Evolutionary conservation across 1,140 invertebrate species (phyloP), one percentile per base, ranked within the genome.

Genomic region (Camponotus vicinus): DNA sequence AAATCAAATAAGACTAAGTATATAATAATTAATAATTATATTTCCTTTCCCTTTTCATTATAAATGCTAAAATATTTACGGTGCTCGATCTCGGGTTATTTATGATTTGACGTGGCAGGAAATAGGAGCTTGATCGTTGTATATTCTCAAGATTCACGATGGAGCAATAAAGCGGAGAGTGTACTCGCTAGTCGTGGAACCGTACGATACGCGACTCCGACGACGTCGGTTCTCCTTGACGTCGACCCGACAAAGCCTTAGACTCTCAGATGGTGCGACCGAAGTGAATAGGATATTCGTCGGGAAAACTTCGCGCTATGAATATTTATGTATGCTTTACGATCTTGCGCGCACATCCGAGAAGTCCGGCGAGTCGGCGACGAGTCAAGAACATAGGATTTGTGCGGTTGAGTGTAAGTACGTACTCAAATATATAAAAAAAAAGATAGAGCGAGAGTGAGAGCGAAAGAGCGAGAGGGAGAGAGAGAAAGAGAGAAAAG

Each of bases 101-200:
- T 63, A 37, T 37, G 49, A 69, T 49, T 80, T 21, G 15, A 75
- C 49, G 67, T 75, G 79, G 69, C 79, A 83, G 69, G 79, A 37
- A 73, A 75, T 34, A 83, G 79, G 73, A 57, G 83, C 88, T 89
- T 86, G 87, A 80, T 86, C 49, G 61, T 89, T 83, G 73, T 69
- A 77, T 75, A 77, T 76, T 89, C 75, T 61, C 84, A 82, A 67
- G 76, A 89, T 69, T 86, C 45, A 88, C 85, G 79, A 42, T 77
- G 87, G 69, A 63, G 86, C 79, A 89, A 80, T 89, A 86, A 89
- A 89, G 67, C 37, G 61, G 45, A 55, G 87, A 86, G 69, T 88
- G 88, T 89, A 71, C 49, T 89, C 77, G 83, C 57, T 82, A 88
- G 76, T 82, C 79, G 69, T 75, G 63, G 87, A 55, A 82, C 57